Evolutionary conservation across 2,113 vertebrate species (phyloP).

Genomic region (Engraulis encrasicolus): DNA sequence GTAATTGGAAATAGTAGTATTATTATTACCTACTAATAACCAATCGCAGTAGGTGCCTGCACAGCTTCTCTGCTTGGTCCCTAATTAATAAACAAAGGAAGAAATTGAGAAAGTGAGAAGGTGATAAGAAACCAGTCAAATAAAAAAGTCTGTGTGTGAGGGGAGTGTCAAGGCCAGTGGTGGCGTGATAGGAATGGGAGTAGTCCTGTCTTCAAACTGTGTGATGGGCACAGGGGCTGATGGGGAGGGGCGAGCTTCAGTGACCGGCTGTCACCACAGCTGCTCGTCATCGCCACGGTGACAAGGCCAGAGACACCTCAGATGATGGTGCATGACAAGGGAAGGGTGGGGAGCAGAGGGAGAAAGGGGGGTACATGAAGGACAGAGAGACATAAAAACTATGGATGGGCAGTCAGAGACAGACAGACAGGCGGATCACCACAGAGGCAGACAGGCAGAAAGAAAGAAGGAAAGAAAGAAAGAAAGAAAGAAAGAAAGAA

Average conservation of each 20-base stretch:
- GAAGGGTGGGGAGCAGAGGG: neutral
- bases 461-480: neutral
- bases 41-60: too few species aligned
- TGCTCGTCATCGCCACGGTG: slow-evolving; percentile 51
- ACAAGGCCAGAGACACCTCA: slow-evolving; percentile 38
- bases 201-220: slow-evolving; percentile 27
- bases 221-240: slow-evolving; percentile 9
- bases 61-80: too few species aligned
- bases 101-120: too few species aligned
- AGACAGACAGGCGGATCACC: too few species aligned
- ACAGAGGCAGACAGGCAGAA: neutral
- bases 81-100: too few species aligned
- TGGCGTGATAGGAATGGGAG: neutral
- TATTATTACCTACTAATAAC: too few species aligned
- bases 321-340: slow-evolving; percentile 38
- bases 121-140: neutral
- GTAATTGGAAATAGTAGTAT: too few species aligned
- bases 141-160: too few species aligned
- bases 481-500: neutral
- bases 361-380: neutral
- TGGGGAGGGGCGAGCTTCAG: slow-evolving; percentile 42
- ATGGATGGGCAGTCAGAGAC: too few species aligned
- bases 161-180: neutral
- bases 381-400: too few species aligned
- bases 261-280: slow-evolving; percentile 47